Percentiles rank a stretch among this genome's conserved stretches.
Evolutionary conservation across 2,888 invertebrate species (phyloP).

Genomic region (Tricholauxania praeusta): DNA sequence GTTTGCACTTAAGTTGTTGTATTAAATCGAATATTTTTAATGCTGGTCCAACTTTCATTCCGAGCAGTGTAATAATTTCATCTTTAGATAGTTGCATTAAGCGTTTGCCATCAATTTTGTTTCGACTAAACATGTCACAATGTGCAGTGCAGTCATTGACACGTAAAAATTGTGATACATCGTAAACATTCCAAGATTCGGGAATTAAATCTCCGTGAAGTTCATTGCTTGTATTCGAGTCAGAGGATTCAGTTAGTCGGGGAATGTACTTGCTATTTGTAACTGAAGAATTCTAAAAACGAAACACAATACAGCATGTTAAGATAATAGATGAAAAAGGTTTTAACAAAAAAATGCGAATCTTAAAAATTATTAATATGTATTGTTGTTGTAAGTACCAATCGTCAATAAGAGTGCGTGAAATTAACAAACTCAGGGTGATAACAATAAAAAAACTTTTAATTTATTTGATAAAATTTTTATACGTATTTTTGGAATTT

Average conservation of each 20-base stretch:
- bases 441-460: no score
- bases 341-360: conserved; percentile 9
- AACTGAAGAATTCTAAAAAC: conserved; percentile 66
- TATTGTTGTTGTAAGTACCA: conserved; percentile 56
- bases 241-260: conserved; percentile 68
- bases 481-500: no score
- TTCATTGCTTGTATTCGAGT: conserved; percentile 36
- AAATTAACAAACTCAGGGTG: neutral
- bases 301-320: neutral
- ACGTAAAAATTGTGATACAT: conserved; percentile 90
- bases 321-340: neutral
- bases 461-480: no score
- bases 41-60: conserved; percentile 95
- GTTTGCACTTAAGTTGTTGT: conserved; percentile 87
- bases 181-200: conserved; percentile 83
- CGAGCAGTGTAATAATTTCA: conserved; percentile 88
- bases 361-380: conserved; percentile 14
- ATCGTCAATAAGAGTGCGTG: conserved; percentile 47
- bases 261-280: conserved; percentile 72
- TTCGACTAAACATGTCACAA: conserved; percentile 75
- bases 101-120: conserved; percentile 85
- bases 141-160: conserved; percentile 87
- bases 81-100: conserved; percentile 87
- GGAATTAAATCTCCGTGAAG: conserved; percentile 68
- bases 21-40: conserved; percentile 93